These are phyloP conservation scores for Oscheius sp. DNA, from an alignment of 2,888 invertebrate species.

Conservation along the genomic window DNA sequence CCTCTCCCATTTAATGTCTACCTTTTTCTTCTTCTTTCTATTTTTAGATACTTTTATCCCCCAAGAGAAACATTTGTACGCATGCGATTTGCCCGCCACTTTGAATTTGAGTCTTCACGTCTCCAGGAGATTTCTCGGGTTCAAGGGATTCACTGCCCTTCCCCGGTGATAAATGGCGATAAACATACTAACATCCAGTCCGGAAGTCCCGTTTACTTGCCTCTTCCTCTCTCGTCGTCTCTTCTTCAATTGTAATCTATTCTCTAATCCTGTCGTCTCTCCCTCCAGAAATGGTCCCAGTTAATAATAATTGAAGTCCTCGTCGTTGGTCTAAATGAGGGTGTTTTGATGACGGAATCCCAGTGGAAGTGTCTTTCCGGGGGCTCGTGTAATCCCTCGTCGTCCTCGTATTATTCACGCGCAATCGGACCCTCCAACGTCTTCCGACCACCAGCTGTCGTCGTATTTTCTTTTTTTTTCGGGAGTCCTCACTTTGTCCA, in stretches of 20 bases:
- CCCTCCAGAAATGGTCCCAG: not conserved
- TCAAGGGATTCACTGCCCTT: too few species aligned
- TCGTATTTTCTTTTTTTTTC: not conserved
- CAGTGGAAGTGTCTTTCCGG: slow-evolving; percentile 28
- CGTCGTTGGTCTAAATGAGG: not conserved
- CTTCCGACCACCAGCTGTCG: slow-evolving; percentile 18
- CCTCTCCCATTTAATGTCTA: not conserved
- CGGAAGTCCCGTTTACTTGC: not conserved
- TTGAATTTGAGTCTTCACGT: slow-evolving; percentile 23
- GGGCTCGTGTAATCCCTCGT: slow-evolving; percentile 34
- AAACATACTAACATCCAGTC: not conserved
- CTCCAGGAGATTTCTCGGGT: too few species aligned
- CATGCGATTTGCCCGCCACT: slow-evolving; percentile 1
- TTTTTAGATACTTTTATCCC: slow-evolving; percentile 10
- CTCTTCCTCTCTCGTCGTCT: not conserved
- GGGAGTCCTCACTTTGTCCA: slow-evolving; percentile 15
- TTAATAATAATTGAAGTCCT: not conserved
- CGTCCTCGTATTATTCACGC: slow-evolving; percentile 34
- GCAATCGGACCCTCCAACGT: slow-evolving; percentile 34
- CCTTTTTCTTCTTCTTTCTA: not conserved
- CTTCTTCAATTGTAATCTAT: too few species aligned
- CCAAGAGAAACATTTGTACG: slow-evolving; percentile 27
- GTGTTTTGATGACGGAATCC: slow-evolving; percentile 5
- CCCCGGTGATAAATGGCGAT: too few species aligned
- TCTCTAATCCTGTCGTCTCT: not conserved